A percentile compares a stretch with the other conserved stretches of the same genome.
phyloP scores from a whole-genome alignment of 53 echinoderm and acorn worm genomes.

The Temnopleurus reevesii region DNA sequence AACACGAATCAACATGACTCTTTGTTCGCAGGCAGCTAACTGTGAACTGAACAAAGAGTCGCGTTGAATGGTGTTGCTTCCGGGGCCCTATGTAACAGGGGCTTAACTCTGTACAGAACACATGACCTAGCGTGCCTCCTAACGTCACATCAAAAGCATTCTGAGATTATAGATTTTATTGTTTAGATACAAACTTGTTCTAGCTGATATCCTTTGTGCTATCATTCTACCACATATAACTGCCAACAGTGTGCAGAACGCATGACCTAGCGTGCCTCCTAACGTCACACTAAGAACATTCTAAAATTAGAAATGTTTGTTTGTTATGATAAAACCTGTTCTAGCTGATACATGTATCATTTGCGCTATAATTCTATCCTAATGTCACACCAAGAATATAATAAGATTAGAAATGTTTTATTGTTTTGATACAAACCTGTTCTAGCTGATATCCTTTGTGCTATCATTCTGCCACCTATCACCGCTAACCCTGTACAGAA shows the following conservation, averaged over 20 bases:
- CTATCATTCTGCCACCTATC: conserved; percentile 88
- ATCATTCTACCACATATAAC: conserved; percentile 94
- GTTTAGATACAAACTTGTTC: conserved; percentile 92
- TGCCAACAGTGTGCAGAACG: conserved; percentile 90
- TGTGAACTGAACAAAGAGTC: no score
- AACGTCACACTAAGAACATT: conserved; percentile 94
- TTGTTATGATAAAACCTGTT: conserved; percentile 89
- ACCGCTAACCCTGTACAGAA: conserved; percentile 92
- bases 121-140: no score
- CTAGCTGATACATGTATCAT: conserved; percentile 92
- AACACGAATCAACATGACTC: no score
- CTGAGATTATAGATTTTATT: no score
- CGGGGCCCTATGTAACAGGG: no score
- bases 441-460: conserved; percentile 92
- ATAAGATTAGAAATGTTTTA: conserved; percentile 46
- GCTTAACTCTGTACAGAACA: no score
- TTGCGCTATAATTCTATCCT: conserved; percentile 83
- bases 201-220: conserved; percentile 95
- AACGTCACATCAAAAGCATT: no score
- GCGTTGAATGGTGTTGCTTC: no score
- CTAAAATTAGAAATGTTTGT: conserved; percentile 57
- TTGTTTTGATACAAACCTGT: conserved; percentile 85
- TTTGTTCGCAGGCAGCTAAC: no score
- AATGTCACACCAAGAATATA: conserved; percentile 89
- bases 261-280: conserved; percentile 91